Base-by-base conservation (phyloP, 1,140 invertebrate genomes). In the Oncopodura yosiiana region DNA sequence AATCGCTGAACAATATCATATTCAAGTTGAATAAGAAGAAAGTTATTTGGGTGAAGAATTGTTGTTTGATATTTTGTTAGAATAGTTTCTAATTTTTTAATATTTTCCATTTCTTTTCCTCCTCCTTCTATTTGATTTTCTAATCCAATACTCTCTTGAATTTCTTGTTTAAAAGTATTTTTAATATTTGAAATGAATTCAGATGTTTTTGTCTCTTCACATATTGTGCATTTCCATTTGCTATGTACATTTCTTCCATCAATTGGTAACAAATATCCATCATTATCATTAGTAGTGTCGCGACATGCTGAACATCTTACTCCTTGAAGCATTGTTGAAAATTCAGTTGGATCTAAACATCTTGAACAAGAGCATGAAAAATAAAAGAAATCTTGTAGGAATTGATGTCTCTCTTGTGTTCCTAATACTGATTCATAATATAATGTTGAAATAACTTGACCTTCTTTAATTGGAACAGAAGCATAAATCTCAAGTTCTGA, bases 381-480 rank as follows among this genome's bases (percentile, higher is more conserved):
- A 66, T 82, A 77, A 72, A 87, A 87, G 2, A 83, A 84, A 54
- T 74, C 73, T 49, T 69, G 71, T 3, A 88, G 72, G 65, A 84
- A 78, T 19, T 77, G 71, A 36, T 81, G 71, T 43, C 84, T 69
- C 1, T 77, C 72, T 1, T 74, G 69, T 1, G 81, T 87, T 6
- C 81, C 81, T 84, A 84, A 87, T 6, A 86, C 67, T 12, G 83
- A 55, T 44, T 81, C 78, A 1, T 81, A 77, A 58, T 88, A 87
- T 27, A 79, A 78, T 51, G 81, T 80, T 34, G 79, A 80, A 37
- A 88, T 75, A 69, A 86, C 83, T 4, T 75, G 68, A 9, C 81
- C 82, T 38, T 73, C 69, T n/a, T 66, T 61, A 44, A 88, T 86
- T 3, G 74, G 69, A 43, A 75, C 71, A 0, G 76, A 72, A 2